Evolutionary conservation across 2,113 vertebrate genomes (phyloP), one percentile per base, ranked within the genome.

Genomic region (Holacanthus passer): DNA sequence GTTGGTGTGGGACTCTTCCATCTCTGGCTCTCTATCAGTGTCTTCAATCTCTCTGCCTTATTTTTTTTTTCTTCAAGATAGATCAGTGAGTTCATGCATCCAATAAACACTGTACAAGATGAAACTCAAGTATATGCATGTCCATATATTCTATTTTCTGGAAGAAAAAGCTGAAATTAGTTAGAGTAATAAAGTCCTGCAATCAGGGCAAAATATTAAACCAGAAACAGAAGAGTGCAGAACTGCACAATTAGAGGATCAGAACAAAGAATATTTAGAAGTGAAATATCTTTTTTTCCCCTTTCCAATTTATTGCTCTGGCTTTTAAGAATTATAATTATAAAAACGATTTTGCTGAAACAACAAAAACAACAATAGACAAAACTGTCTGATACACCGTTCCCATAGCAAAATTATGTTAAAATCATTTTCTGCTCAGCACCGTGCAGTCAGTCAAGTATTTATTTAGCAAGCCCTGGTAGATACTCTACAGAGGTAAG

Each of bases 401-500:
- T 48, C 14, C 20, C 43, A 39, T 4, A 74, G 27, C 22, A 62
- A 67, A 77, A 39, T 22, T 5, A 43, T 27, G 12, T 62, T 17
- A n/a, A 39, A 20, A 63, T 11, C 8, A 14, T 13, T 13, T 29
- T 50, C 41, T 37, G 31, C 47, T 76, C 22, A 29, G n/a, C 47
- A 12, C 7, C 1, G 39, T 45, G 52, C 24, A 50, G 24, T 45
- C 1, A 19, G 48, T 48, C 12, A 62, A 52, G 60, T 76, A 32
- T 81, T 72, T 64, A 3, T 82, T 41, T 43, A 63, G 27, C 11
- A 17, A 77, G 53, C 19, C 71, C 35, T 69, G 81, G 48, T 60
- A 77, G 48, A 75, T 37, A 31, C 16, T 69, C 11, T 16, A 9
- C 16, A 29, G 58, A 92, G 92, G 92, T 93, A 92, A 93, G 90